Conservation (phyloP, 2,888 invertebrate species). For the Hyposoter dolosus region DNA sequence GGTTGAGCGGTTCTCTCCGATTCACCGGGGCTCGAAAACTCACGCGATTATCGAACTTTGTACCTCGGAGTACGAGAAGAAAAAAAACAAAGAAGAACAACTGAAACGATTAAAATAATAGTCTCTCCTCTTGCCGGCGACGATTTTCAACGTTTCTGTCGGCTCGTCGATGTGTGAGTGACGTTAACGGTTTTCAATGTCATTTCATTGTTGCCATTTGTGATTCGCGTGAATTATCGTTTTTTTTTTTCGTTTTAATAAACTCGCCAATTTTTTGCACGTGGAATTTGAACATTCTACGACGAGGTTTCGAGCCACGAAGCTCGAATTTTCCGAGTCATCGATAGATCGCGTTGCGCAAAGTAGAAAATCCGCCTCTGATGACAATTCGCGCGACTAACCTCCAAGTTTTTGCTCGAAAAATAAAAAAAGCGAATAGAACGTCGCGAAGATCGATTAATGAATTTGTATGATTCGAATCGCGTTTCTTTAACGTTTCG, state of each 20-base stretch:
- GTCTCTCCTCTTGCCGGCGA: not conserved
- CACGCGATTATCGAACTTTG: slow-evolving; percentile 46
- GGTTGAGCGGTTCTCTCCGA: slow-evolving; percentile 6
- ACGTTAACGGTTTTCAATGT: not conserved
- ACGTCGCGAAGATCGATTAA: not conserved
- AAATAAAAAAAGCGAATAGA: not conserved
- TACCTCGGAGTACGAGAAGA: not conserved
- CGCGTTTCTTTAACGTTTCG: not conserved
- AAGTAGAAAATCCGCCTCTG: not conserved
- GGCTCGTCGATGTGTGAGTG: not conserved
- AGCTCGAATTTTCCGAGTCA: slow-evolving; percentile 13
- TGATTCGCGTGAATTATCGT: not conserved
- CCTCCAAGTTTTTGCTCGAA: not conserved
- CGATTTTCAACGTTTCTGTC: not conserved
- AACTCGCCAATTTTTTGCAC: not conserved
- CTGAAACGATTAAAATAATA: not conserved
- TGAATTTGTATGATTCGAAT: not conserved
- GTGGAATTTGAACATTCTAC: not conserved
- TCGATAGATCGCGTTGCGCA: no score
- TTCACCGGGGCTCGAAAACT: not conserved
- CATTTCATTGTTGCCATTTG: not conserved
- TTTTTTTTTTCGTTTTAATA: no score
- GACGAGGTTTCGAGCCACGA: not conserved
- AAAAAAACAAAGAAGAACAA: not conserved
- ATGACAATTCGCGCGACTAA: not conserved